Evolutionary conservation across 2,888 invertebrate genomes (phyloP), one percentile per base, ranked within the genome.

Genomic region (Physocephala rufipes): DNA sequence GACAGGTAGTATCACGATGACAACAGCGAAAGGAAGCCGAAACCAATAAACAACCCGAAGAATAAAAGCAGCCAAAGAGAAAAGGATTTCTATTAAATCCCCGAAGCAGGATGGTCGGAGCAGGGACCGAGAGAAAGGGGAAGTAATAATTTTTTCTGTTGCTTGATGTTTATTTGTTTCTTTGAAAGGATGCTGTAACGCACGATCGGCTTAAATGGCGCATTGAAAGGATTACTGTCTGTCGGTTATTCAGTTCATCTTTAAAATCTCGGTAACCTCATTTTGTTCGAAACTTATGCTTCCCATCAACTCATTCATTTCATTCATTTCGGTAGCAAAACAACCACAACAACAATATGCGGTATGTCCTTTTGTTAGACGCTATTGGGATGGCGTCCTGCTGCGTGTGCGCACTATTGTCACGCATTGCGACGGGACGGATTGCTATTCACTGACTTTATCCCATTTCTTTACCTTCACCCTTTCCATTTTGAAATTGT

Each of bases 181-280:
- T 71, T 74, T 76, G 59, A 59, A 36, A 67, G 61, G 59, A 59
- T 47, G 59, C 59, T 78, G 79, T 78, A 79, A 80, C 77, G 82
- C 82, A 80, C 85, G 84, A 85, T 84, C 84, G 80, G 84, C 85
- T 85, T 84, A 85, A 85, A 85, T 82, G 84, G 81, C 83, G 78
- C 82, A 85, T 80, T 85, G 83, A 85, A 85, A 83, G 85, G 84
- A 85, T 85, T 85, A 84, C 77, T 76, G 79, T 79, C 76, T 36
- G 74, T 62, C 71, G 67, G 74, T 76, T 26, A 68, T 63, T 15
- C 26, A 13, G 30, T 13, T 26, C 59, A 66, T 66, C 55, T 36
- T 66, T 13, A 4, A 30, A 66, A 66, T 43, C 53, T 19, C 30
- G 3, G 36, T 59, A 30, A 45, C 49, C 49, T 61, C n/a, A 21